Conservation (phyloP, 2,797 vertebrate species). For the Nannoperca obscura region DNA sequence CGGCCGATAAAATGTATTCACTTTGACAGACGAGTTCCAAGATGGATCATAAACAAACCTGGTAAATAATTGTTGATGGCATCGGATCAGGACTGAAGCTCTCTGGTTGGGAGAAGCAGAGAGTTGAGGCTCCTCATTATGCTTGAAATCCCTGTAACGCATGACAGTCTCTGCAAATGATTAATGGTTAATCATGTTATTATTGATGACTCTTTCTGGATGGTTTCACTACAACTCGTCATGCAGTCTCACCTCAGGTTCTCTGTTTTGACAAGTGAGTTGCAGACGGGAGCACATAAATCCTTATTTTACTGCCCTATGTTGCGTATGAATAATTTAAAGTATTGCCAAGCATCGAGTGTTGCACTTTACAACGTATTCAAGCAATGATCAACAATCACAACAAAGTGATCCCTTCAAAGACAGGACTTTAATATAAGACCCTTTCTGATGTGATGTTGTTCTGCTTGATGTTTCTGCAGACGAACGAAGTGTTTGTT, state of each 20-base stretch:
- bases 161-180: neutral
- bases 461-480: neutral
- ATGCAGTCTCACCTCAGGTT: neutral
- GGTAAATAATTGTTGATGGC: neutral
- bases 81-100: neutral
- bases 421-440: neutral
- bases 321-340: neutral
- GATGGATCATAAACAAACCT: neutral
- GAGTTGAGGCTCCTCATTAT: neutral
- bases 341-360: neutral
- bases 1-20: neutral
- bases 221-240: neutral
- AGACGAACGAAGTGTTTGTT: conserved; percentile 1
- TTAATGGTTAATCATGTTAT: neutral
- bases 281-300: neutral
- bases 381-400: neutral
- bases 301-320: neutral
- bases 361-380: neutral
- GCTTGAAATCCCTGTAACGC: neutral
- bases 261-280: neutral
- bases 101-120: neutral
- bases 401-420: neutral
- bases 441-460: neutral
- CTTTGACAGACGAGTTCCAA: neutral
- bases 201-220: neutral